Evolutionary conservation across 2,797 vertebrate species (phyloP), one percentile per base, ranked within the genome.

Genomic region (Diplodus puntazzo): DNA sequence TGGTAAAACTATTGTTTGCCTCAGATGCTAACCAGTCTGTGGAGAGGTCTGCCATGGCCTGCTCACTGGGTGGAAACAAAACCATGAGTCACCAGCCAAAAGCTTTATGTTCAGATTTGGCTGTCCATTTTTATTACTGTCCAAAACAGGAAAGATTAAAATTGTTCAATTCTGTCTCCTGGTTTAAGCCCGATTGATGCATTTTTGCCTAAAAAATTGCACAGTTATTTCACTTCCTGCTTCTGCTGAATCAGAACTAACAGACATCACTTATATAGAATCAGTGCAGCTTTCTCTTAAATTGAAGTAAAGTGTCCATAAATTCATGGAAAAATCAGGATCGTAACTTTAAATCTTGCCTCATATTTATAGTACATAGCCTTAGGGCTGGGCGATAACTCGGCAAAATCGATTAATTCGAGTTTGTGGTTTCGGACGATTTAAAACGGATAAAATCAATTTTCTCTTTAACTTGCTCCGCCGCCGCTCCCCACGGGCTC

Each of bases 31-130:
- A 42, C 54, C 54, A 2, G 62, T 49, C 34, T 23, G 50, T 48
- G 50, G 49, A 52, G 66, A 43, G 57, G 21, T 20, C 71, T 59
- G 81, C 25, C 64, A 16, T 8, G 10, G 53, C 20, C 11, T 1
- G 5, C 23, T 25, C 54, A 1, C 49, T 10, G 66, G 23, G 55
- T 57, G 59, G 65, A 54, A 55, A 54, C 34, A 0, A 0, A 5
- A 57, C 23, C 23, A 20, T 14, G 21, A 45, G 65, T 23, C 58
- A 6, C 66, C 43, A 21, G 75, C 80, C 70, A 53, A 45, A 45
- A 30, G 73, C 55, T 67, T 25, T 50, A 34, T 25, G 52, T 52
- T 53, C 11, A 59, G 18, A 27, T 49, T 30, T 34, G 63, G 57
- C 62, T 18, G 34, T 74, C 59, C 54, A 13, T 27, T 58, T 6